phyloP scores from a whole-genome alignment of 1,140 invertebrate genomes.

The Drosophila malerkotliana region DNA sequence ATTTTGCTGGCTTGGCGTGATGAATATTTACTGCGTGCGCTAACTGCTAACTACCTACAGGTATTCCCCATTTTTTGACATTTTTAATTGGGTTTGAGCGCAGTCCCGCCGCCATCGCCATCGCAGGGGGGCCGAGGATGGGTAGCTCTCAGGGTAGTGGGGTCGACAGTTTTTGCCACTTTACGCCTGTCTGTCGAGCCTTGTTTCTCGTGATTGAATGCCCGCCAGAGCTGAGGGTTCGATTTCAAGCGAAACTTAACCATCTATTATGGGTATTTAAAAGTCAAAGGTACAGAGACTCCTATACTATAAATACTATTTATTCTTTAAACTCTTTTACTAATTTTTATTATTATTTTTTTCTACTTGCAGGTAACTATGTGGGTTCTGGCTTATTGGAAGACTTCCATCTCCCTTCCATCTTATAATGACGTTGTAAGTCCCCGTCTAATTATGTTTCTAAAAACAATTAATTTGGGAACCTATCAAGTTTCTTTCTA shows the following conservation, averaged over 20 bases:
- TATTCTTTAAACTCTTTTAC: background rate
- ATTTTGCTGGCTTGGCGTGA: constrained; percentile 64
- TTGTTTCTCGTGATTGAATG: constrained; percentile 36
- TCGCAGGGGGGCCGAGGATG: background rate
- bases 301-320: background rate
- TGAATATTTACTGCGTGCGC: constrained; percentile 82
- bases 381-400: background rate
- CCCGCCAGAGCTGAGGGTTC: constrained; percentile 12
- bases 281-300: background rate
- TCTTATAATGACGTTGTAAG: constrained; percentile 16
- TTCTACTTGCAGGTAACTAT: constrained; percentile 64
- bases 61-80: constrained; percentile 80
- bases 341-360: constrained; percentile 5
- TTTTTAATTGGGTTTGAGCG: constrained; percentile 82
- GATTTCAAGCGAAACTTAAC: constrained; percentile 32
- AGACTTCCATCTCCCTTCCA: constrained; percentile 13
- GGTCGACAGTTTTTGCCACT: constrained; percentile 55
- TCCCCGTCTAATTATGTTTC: constrained; percentile 51
- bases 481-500: background rate
- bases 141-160: background rate
- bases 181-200: constrained; percentile 43
- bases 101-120: constrained; percentile 17
- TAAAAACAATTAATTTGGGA: constrained; percentile 51
- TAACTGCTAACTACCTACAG: constrained; percentile 83
- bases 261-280: constrained; percentile 36